Evolutionary conservation across 2,888 invertebrate species (phyloP).

Genomic region (Diadegma fenestrale): DNA sequence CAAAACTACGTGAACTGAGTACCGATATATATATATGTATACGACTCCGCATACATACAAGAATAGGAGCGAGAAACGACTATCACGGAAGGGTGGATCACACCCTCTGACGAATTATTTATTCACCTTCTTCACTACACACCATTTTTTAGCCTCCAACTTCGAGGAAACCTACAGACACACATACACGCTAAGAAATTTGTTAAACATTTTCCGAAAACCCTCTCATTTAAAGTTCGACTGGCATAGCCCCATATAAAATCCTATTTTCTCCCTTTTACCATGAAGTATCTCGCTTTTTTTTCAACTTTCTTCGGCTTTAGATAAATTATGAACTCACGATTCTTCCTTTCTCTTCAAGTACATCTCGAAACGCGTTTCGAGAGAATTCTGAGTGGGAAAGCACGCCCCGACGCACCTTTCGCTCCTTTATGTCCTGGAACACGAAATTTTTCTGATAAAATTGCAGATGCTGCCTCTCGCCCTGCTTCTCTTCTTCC

Average conservation of each 20-base stretch:
- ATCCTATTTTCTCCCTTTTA: conserved; percentile 35
- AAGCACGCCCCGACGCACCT: conserved; percentile 17
- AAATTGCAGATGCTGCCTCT: conserved; percentile 14
- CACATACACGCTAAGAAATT: conserved; percentile 55
- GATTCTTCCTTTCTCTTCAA: conserved; percentile 18
- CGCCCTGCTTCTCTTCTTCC: not conserved
- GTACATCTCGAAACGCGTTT: not conserved
- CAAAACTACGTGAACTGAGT: conserved; percentile 37
- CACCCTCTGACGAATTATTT: conserved; percentile 79
- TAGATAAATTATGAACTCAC: conserved; percentile 44
- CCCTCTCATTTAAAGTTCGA: conserved; percentile 30
- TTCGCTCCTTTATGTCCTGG: not conserved
- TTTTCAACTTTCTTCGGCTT: conserved; percentile 8
- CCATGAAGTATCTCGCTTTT: not conserved
- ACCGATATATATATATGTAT: not conserved
- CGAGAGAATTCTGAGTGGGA: conserved; percentile 8
- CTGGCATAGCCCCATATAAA: conserved; percentile 9
- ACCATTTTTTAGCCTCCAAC: conserved; percentile 73
- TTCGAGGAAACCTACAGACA: conserved; percentile 28
- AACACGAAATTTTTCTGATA: conserved; percentile 19
- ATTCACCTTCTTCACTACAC: conserved; percentile 74
- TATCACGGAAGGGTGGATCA: conserved; percentile 80
- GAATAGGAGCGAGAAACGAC: conserved; percentile 66
- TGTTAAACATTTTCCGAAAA: conserved; percentile 54
- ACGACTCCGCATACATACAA: not conserved